Evolutionary conservation across 2,888 invertebrate species (phyloP).

Genomic region (Bombyx huttoni): DNA sequence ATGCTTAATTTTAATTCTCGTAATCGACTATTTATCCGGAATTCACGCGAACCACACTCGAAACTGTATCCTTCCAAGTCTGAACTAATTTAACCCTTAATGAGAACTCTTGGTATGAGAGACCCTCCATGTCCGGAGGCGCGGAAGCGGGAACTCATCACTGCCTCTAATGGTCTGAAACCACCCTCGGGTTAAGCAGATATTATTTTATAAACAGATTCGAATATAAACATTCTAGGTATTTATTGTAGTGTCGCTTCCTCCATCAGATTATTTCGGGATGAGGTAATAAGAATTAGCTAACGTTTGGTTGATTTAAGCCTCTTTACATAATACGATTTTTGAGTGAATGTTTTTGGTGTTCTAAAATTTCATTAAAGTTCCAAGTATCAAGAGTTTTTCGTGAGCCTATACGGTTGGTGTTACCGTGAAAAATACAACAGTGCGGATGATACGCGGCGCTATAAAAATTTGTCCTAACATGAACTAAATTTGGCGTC

Average conservation of each 20-base stretch:
- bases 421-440: conserved; percentile 10
- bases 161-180: conserved; percentile 51
- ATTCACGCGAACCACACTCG: conserved; percentile 36
- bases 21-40: not conserved
- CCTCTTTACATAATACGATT: not conserved
- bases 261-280: conserved; percentile 18
- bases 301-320: not conserved
- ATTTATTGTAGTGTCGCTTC: conserved; percentile 10
- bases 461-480: conserved; percentile 46
- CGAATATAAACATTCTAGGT: conserved; percentile 20
- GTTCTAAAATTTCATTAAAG: not conserved
- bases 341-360: not conserved
- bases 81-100: conserved; percentile 52
- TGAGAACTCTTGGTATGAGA: conserved; percentile 37
- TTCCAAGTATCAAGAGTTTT: not conserved
- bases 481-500: conserved; percentile 42
- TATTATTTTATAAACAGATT: conserved; percentile 39
- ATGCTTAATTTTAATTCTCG: not conserved
- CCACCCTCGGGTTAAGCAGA: conserved; percentile 45
- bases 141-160: conserved; percentile 55
- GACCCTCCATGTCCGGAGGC: conserved; percentile 50
- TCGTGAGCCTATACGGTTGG: not conserved
- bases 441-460: conserved; percentile 14
- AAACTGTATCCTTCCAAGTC: conserved; percentile 32
- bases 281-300: conserved; percentile 10